phyloP scores from a whole-genome alignment of 2,888 invertebrate species.

The Chloroclysta siterata region DNA sequence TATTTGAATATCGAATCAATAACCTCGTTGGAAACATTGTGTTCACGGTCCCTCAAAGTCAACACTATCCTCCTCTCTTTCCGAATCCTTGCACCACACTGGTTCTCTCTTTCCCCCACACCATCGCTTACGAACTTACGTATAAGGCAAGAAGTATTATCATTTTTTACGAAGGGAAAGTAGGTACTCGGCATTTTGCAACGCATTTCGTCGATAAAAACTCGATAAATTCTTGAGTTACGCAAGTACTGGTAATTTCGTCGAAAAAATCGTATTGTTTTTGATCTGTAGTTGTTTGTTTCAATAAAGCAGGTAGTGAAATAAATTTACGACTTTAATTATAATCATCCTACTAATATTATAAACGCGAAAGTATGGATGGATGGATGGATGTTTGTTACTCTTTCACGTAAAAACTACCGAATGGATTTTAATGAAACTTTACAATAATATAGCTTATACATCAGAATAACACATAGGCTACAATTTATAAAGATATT shows the following conservation, averaged over 20 bases:
- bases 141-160: conserved; percentile 8
- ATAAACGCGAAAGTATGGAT: too few species aligned
- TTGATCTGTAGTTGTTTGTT: conserved; percentile 1
- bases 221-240: conserved; percentile 4
- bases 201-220: conserved; percentile 7
- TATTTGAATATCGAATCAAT: background rate
- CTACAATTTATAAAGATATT: too few species aligned
- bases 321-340: background rate
- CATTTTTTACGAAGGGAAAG: conserved; percentile 11
- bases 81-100: background rate
- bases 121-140: background rate
- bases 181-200: conserved; percentile 5
- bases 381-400: too few species aligned
- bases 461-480: too few species aligned
- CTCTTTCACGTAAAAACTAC: too few species aligned
- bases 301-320: background rate
- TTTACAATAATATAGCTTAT: too few species aligned
- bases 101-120: too few species aligned
- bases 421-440: too few species aligned
- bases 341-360: too few species aligned
- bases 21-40: background rate
- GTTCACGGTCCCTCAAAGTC: too few species aligned
- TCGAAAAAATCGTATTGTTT: background rate
- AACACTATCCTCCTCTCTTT: background rate
- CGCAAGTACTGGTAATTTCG: conserved; percentile 1